Evolutionary conservation across 2,113 vertebrate species (phyloP).

Genomic region (Coryphaenoides rupestris): DNA sequence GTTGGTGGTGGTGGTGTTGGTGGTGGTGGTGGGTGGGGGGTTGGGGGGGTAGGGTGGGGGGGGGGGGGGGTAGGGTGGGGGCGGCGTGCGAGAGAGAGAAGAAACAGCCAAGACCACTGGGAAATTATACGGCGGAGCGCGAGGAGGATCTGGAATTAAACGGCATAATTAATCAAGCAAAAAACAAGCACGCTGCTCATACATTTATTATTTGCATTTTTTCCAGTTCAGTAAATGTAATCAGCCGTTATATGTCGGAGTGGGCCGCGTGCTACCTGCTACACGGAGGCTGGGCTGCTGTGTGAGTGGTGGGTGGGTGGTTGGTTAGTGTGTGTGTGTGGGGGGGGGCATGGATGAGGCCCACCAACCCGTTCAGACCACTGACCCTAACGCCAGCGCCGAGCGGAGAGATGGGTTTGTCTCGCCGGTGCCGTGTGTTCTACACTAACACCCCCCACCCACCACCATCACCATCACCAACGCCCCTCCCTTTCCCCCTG

Average conservation of each 20-base stretch:
- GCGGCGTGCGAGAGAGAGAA: slow-evolving; percentile 64
- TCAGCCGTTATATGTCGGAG: slow-evolving; percentile 61
- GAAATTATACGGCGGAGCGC: slow-evolving; percentile 74
- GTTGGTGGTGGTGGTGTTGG: too few relatives aligned
- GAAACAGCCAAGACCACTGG: slow-evolving; percentile 73
- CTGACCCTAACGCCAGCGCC: slow-evolving; percentile 51
- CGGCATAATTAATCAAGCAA: slow-evolving; percentile 80
- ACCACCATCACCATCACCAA: too few relatives aligned
- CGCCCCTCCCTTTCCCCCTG: too few relatives aligned
- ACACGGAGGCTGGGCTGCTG: slow-evolving; percentile 41
- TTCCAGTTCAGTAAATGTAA: slow-evolving; percentile 73
- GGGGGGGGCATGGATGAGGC: too few relatives aligned
- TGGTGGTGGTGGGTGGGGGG: too few relatives aligned
- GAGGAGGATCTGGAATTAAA: slow-evolving; percentile 78
- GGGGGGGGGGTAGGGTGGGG: slow-evolving; percentile 18
- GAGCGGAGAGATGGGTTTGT: slow-evolving; percentile 32
- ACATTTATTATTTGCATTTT: slow-evolving; percentile 78
- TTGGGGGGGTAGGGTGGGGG: slow-evolving; percentile 27
- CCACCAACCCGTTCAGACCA: slow-evolving; percentile 44
- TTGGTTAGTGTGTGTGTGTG: too few relatives aligned
- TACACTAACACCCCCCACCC: slow-evolving; percentile 34
- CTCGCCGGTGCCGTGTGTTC: slow-evolving; percentile 25
- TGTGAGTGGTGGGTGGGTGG: slow-evolving; percentile 39
- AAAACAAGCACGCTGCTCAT: slow-evolving; percentile 75
- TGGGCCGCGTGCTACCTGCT: too few relatives aligned